Conservation (phyloP, 1,140 invertebrate species). For the Diorhabda carinulata region DNA sequence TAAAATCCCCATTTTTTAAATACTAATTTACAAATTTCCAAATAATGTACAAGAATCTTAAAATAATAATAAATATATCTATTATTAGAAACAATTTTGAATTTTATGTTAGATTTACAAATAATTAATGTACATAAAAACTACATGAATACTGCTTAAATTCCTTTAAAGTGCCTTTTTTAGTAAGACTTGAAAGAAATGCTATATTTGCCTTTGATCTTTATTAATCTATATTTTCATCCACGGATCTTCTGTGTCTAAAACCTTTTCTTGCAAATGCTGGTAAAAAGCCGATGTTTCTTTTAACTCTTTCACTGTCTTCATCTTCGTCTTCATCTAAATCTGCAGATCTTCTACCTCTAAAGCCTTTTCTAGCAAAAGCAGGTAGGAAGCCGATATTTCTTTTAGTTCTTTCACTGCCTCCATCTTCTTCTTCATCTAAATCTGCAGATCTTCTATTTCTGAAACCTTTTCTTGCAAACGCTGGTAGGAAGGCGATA, state of each 20-base stretch:
- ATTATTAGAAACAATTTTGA: too few species aligned
- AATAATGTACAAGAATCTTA: too few species aligned
- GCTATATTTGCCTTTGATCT: background rate
- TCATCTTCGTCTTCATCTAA: slow-evolving; percentile 10
- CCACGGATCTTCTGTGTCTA: background rate
- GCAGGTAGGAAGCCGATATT: slow-evolving; percentile 25
- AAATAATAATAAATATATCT: too few species aligned
- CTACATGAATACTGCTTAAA: too few species aligned
- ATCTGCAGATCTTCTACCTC: slow-evolving; percentile 6
- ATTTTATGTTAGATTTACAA: too few species aligned
- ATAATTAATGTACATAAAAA: too few species aligned
- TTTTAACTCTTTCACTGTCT: background rate
- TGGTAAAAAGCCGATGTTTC: background rate
- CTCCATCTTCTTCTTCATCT: slow-evolving; percentile 21
- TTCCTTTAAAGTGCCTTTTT: slow-evolving; percentile 14
- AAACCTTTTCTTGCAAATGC: slow-evolving; percentile 22
- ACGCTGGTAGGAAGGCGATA: slow-evolving; percentile 25
- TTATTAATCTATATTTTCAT: background rate
- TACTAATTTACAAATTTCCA: too few species aligned
- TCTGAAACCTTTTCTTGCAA: slow-evolving; percentile 21
- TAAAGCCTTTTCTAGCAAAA: slow-evolving; percentile 22
- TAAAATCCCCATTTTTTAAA: too few species aligned
- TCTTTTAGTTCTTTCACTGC: slow-evolving; percentile 21
- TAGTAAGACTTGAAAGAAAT: slow-evolving; percentile 7
- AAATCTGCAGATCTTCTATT: background rate